Percentiles rank a stretch among this genome's conserved stretches.
Evolutionary conservation across 2,888 invertebrate genomes (phyloP).

Genomic region (Eurois occulta): DNA sequence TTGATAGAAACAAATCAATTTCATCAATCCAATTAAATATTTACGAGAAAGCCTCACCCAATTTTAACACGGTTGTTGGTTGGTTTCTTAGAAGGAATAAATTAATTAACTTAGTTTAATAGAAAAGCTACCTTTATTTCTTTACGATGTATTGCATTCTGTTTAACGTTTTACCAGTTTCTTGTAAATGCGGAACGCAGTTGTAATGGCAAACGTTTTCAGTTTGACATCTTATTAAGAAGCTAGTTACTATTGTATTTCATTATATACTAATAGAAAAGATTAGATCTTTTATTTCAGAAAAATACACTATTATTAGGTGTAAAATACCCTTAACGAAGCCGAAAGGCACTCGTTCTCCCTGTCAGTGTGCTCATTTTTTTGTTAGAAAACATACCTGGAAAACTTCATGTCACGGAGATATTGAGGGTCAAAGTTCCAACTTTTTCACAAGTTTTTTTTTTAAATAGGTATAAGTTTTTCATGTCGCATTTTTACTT

Average conservation of each 20-base stretch:
- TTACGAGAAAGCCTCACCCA: conserved; percentile 43
- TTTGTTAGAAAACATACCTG: too few relatives aligned
- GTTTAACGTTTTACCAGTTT: background rate
- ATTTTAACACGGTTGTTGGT: conserved; percentile 27
- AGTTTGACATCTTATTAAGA: background rate
- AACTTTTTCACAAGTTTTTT: too few relatives aligned
- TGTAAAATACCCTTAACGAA: too few relatives aligned
- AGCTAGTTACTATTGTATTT: too few relatives aligned
- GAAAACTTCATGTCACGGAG: too few relatives aligned
- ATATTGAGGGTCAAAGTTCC: too few relatives aligned
- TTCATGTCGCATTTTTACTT: too few relatives aligned
- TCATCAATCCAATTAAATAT: conserved; percentile 50
- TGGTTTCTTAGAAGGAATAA: conserved; percentile 33
- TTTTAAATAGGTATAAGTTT: too few relatives aligned
- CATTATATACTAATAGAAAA: background rate
- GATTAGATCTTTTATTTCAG: background rate
- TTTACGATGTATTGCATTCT: background rate
- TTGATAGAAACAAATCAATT: conserved; percentile 53
- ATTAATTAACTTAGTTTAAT: conserved; percentile 39
- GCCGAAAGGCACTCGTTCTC: too few relatives aligned
- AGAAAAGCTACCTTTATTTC: conserved; percentile 11
- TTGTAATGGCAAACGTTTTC: background rate
- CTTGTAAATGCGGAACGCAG: background rate
- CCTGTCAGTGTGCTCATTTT: too few relatives aligned
- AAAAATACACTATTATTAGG: background rate